Base-by-base conservation (phyloP, 2,797 vertebrate genomes). In the Leptatherina wallacei region DNA sequence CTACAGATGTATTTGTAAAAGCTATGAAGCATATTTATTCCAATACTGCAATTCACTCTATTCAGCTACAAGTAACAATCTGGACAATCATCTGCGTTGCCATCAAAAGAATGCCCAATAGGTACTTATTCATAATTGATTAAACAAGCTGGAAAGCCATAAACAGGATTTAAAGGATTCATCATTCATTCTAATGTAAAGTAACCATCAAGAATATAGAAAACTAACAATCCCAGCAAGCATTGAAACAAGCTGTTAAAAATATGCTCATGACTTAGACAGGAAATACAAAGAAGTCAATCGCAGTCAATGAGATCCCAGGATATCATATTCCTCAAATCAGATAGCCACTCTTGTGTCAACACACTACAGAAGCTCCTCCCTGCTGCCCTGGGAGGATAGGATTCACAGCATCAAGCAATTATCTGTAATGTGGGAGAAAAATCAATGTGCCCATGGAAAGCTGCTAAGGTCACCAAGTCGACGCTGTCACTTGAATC, bases 351-450 rank as follows among this genome's bases (percentile, higher is more conserved):
- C 80, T 90, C 63, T 80, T 82, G 86, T 91, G 94, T 92, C 93
- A 88, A 89, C 95, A 91, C 89, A 63, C 77, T 78, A 87, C 88
- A 89, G 79, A 87, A 73, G 87, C 92, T 86, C 90, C 89, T 79
- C 84, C 91, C 83, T 78, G 90, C 89, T 85, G 85, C 91, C 86
- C 86, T 75, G 95, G 94, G 94, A 96, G 95, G 94, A 96, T 96
- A 93, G 90, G 91, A 93, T 97, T 97, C 91, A 90, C 91, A 93
- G 89, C 88, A 85, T 80, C 95, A 93, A 96, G 95, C 96, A 96
- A 96, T 96, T 96, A 97, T 94, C 77, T 94, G 95, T 95, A 97
- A 97, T 84, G 90, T 71, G 87, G 94, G 94, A 96, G 90, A 94
- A 95, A 95, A 96, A 96, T 96, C 96, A 94, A 96, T 95, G 93